These are phyloP conservation scores for Merops nubicus DNA, from an alignment of 2,113 vertebrate genomes.

Conservation along the genomic window DNA sequence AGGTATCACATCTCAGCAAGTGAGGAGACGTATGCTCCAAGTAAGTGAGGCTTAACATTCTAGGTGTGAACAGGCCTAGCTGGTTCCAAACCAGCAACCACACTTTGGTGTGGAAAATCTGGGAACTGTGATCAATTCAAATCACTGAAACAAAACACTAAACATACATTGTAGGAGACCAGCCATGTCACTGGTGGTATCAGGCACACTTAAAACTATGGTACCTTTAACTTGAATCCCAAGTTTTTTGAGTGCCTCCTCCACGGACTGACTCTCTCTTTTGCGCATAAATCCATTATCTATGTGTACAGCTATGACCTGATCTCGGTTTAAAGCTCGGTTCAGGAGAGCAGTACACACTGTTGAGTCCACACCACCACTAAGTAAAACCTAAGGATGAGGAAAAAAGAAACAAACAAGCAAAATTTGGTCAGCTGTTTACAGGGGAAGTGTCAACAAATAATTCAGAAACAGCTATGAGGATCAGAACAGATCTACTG, in stretches of 20 bases:
- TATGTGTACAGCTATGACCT: conserved; percentile 97
- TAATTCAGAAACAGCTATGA: background rate
- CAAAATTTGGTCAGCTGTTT: background rate
- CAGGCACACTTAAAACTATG: fast-evolving
- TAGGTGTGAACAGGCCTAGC: fast-evolving
- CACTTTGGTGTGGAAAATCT: fast-evolving
- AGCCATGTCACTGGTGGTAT: fast-evolving
- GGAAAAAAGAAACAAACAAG: background rate
- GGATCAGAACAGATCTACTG: background rate
- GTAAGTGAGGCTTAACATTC: fast-evolving
- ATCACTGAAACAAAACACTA: fast-evolving
- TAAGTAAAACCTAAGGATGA: conserved; percentile 87
- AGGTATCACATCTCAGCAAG: fast-evolving
- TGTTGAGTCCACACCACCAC: conserved; percentile 96
- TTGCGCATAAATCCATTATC: conserved; percentile 99
- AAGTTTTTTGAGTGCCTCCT: conserved; percentile 94
- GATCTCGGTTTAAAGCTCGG: conserved; percentile 91
- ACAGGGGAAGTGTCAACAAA: background rate
- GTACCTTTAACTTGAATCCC: conserved; percentile 97
- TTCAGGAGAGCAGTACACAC: conserved; percentile 97
- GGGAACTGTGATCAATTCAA: background rate
- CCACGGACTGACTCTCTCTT: conserved; percentile 93
- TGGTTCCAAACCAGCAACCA: fast-evolving
- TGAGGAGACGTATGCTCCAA: fast-evolving
- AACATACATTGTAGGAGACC: fast-evolving